phyloP scores from a whole-genome alignment of 2,797 vertebrate genomes.

The Ctenochaetus hawaiiensis region DNA sequence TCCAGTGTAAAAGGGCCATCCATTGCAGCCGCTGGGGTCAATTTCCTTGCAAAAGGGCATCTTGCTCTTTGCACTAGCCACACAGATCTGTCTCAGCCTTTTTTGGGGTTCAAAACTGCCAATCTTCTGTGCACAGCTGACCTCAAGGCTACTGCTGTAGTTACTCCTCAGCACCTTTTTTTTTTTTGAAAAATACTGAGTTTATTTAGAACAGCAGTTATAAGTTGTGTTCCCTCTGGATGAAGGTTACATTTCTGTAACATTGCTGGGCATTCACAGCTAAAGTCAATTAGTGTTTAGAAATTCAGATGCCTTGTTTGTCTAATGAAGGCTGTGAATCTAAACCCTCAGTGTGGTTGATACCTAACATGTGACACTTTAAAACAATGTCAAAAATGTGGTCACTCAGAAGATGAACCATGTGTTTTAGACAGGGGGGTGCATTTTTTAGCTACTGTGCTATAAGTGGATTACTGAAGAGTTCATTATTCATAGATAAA shows the following conservation, averaged over 20 bases:
- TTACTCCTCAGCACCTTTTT: conserved; percentile 24
- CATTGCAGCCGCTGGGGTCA: conserved; percentile 6
- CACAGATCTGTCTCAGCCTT: neutral
- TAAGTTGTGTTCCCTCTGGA: conserved; percentile 63
- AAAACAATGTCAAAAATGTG: neutral
- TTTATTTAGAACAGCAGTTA: conserved; percentile 64
- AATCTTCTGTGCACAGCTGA: conserved; percentile 3
- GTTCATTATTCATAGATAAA: neutral
- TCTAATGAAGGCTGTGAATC: conserved; percentile 47
- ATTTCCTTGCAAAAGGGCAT: conserved; percentile 31
- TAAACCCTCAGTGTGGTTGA: conserved; percentile 49
- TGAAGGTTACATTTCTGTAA: conserved; percentile 59
- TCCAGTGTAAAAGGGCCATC: too few relatives aligned
- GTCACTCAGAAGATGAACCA: too few relatives aligned
- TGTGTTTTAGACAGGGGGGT: neutral
- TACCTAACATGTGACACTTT: conserved; percentile 23
- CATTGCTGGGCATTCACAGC: too few relatives aligned
- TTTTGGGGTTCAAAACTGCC: conserved; percentile 14
- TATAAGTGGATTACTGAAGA: neutral
- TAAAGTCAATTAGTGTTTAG: conserved; percentile 45
- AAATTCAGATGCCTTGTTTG: conserved; percentile 53
- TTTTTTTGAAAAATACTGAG: conserved; percentile 26
- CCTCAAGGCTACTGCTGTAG: conserved; percentile 20
- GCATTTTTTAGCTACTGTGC: neutral
- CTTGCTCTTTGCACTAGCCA: neutral